Percentiles rank a stretch among this genome's conserved stretches.
Conservation (phyloP, 2,113 vertebrate genomes). For the Chloebia gouldiae region DNA sequence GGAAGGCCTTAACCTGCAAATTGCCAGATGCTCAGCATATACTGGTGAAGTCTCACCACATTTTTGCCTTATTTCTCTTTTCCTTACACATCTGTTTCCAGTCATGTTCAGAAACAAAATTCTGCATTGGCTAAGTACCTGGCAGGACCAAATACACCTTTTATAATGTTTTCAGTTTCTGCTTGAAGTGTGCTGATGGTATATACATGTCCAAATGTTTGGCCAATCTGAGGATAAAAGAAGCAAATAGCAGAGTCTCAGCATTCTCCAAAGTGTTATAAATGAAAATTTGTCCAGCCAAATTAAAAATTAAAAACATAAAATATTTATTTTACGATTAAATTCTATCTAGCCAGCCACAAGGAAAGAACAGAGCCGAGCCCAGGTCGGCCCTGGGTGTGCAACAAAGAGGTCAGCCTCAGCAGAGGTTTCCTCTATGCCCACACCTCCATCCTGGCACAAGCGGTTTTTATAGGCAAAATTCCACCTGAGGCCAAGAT, state of each 20-base stretch:
- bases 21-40: background rate
- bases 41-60: background rate
- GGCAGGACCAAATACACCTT: background rate
- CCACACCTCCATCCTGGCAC: too few relatives aligned
- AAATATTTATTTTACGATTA: too few relatives aligned
- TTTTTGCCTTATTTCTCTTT: background rate
- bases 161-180: background rate
- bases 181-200: background rate
- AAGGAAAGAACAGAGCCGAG: too few relatives aligned
- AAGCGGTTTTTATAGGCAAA: too few relatives aligned
- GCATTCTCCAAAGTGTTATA: background rate
- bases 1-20: slow-evolving; percentile 12
- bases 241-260: background rate
- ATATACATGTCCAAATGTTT: rapidly evolving
- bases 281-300: too few relatives aligned
- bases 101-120: background rate
- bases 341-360: too few relatives aligned
- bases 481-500: too few relatives aligned
- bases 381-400: too few relatives aligned
- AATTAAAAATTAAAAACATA: too few relatives aligned
- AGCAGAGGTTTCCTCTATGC: too few relatives aligned
- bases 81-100: background rate
- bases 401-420: too few relatives aligned
- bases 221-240: background rate
- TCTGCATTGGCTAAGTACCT: background rate